phyloP scores from a whole-genome alignment of 1,140 invertebrate species.

The Drosophila dunni region DNA sequence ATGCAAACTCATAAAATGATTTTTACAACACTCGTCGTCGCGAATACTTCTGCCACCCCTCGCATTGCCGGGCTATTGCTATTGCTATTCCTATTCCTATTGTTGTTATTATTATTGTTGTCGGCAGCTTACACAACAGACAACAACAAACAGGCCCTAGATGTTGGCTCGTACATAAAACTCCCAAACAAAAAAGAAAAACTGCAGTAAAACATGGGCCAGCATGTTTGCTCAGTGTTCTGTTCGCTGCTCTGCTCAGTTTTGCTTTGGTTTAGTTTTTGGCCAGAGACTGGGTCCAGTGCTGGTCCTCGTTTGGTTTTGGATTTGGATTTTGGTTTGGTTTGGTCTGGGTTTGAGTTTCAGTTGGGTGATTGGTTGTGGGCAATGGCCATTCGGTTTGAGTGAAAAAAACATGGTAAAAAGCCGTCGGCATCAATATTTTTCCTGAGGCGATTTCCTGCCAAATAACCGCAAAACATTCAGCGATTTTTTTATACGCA shows the following conservation, averaged over 20 bases:
- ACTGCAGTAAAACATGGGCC: constrained; percentile 71
- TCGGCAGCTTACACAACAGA: constrained; percentile 20
- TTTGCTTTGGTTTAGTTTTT: constrained; percentile 1
- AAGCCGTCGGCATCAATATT: constrained; percentile 68
- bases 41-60: constrained; percentile 1
- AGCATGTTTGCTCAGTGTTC: constrained; percentile 47
- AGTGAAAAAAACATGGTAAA: neutral
- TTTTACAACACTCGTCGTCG: constrained; percentile 68
- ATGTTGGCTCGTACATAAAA: constrained; percentile 62
- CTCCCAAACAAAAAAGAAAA: constrained; percentile 53
- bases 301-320: constrained; percentile 13
- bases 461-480: constrained; percentile 64
- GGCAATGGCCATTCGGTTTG: constrained; percentile 4
- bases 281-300: neutral
- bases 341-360: constrained; percentile 6
- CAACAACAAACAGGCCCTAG: constrained; percentile 48
- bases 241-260: neutral
- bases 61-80: constrained; percentile 21
- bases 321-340: constrained; percentile 16
- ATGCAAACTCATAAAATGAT: constrained; percentile 83
- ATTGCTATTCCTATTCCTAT: constrained; percentile 16
- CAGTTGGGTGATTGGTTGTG: neutral
- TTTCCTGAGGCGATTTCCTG: constrained; percentile 70
- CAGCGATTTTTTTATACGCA: constrained; percentile 61
- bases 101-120: constrained; percentile 38